phyloP scores from a whole-genome alignment of 1,140 invertebrate genomes.

The Drosophila kurseongensis region DNA sequence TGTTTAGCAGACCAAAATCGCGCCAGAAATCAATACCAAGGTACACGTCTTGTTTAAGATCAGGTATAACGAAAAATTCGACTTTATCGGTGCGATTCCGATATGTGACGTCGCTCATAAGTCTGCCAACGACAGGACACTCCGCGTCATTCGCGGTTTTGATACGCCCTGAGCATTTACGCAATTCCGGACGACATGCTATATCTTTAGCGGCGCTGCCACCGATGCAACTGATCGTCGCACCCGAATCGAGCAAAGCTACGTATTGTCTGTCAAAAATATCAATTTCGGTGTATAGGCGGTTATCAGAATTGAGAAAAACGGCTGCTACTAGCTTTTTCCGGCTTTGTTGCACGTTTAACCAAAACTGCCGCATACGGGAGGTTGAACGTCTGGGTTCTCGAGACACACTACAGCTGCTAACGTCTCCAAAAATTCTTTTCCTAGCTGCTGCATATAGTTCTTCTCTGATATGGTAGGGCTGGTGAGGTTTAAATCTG shows the following conservation, averaged over 20 bases:
- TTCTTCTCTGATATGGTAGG: too few species aligned
- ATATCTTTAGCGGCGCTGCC: not conserved
- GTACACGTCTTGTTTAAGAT: conserved; percentile 2
- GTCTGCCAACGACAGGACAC: not conserved
- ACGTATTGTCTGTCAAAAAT: not conserved
- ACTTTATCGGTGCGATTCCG: not conserved
- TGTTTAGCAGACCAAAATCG: not conserved
- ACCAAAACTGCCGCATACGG: not conserved
- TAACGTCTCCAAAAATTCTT: not conserved
- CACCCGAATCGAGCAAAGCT: not conserved
- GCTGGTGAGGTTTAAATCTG: too few species aligned
- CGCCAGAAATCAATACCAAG: conserved; percentile 1
- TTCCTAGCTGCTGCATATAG: not conserved
- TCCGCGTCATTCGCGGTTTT: conserved; percentile 1
- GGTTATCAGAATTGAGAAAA: not conserved
- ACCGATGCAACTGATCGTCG: not conserved
- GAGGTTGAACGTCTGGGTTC: not conserved
- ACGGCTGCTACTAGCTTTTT: not conserved
- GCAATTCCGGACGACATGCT: not conserved
- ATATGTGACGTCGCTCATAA: not conserved
- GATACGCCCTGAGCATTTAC: conserved; percentile 1
- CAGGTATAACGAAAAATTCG: conserved; percentile 1
- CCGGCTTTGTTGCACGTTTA: not conserved
- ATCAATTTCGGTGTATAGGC: not conserved
- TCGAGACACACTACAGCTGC: not conserved